phyloP scores from a whole-genome alignment of 2,888 invertebrate genomes.

The Troides aeacus region DNA sequence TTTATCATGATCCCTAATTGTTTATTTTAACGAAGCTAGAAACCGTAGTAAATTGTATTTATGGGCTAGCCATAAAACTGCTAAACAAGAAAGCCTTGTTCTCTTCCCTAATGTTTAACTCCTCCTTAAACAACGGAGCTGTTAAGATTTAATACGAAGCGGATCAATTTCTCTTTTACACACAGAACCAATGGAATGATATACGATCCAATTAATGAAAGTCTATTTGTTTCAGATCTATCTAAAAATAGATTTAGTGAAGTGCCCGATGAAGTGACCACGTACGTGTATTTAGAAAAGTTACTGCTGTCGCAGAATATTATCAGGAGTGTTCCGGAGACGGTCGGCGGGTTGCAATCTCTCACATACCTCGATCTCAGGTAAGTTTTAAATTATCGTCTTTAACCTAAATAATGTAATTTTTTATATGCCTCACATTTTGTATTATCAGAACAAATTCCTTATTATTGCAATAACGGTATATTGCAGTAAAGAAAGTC shows the following conservation, averaged over 20 bases:
- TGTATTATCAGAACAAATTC: no score
- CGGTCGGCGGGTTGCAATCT: conserved; percentile 89
- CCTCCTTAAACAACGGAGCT: conserved; percentile 12
- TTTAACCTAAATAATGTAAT: no score
- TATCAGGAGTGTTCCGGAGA: conserved; percentile 92
- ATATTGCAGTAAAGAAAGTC: no score
- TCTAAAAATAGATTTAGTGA: conserved; percentile 87
- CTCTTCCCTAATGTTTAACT: conserved; percentile 25
- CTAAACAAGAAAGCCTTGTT: conserved; percentile 38
- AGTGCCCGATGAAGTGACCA: conserved; percentile 93
- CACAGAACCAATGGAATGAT: conserved; percentile 7
- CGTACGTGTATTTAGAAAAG: conserved; percentile 92
- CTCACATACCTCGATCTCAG: conserved; percentile 94
- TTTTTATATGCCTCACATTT: no score
- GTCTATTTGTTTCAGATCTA: conserved; percentile 70
- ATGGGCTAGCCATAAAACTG: conserved; percentile 45
- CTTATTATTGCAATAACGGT: no score
- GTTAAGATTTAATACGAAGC: conserved; percentile 21
- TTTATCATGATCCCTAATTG: not conserved
- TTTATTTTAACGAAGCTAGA: not conserved
- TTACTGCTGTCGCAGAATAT: conserved; percentile 94
- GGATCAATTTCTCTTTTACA: conserved; percentile 10
- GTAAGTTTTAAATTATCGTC: conserved; percentile 60
- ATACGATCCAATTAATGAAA: conserved; percentile 12
- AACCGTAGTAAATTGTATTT: conserved; percentile 42